Base-by-base conservation (phyloP, 1,140 invertebrate genomes). In the Neomicropteryx cornuta region DNA sequence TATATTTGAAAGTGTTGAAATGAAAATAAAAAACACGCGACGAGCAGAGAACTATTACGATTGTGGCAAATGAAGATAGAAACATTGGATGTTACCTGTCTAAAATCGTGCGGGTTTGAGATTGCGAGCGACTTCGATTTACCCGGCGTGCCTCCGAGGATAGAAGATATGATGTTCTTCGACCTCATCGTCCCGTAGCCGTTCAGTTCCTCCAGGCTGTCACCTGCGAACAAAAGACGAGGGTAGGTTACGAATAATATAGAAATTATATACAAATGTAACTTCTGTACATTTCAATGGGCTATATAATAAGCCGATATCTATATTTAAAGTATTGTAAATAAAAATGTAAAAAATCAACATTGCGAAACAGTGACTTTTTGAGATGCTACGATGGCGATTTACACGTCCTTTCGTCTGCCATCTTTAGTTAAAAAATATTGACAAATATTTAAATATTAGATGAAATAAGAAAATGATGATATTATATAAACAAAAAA, bases 91-190 rank as follows among this genome's bases (percentile, higher is more conserved):
- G 56, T 58, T 50, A 94, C 90, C 70, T 93, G 88, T 58, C 94
- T 79, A 66, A 98, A 97, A 65, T 97, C 94, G 60, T 96, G 91
- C 2, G 94, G 92, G 67, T 96, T 86, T 6, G 92, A 92, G 55
- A 98, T 97, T 38, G 87, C 83, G 38, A 96, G 76, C 17, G 80
- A 75, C 62, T 87, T 90, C 58, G 76, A 76, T 63, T 83, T 84
- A 0, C 80, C 81, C 19, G 86, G 86, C 18, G 85, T 89, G 14
- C 82, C 79, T 46, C 82, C 81, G 24, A 89, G 64, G 48, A 89
- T 80, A 47, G 82, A 80, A 17, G 83, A 88, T 50, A 90, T 88
- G 45, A 91, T 72, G 63, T 85, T 89, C 49, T 75, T 71, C 18
- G 78, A 79, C 55, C 80, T 83, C 52, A 84, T 76, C 2, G 81